phyloP scores from a whole-genome alignment of 2,797 vertebrate species.

The Macrochelys suwanniensis region DNA sequence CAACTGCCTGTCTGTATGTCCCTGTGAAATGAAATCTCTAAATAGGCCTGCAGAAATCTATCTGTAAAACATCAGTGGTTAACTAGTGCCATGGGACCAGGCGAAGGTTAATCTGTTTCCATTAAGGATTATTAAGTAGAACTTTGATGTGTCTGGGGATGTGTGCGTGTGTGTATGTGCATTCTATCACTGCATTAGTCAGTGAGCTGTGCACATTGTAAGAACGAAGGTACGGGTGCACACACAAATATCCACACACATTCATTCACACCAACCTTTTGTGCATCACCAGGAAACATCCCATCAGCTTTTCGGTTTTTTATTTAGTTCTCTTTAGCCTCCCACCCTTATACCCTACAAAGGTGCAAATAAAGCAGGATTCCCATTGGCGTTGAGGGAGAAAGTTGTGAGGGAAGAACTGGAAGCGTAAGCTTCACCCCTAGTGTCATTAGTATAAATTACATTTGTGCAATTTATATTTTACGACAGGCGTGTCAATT shows the following conservation, averaged over 20 bases:
- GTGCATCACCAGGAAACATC: slow-evolving; percentile 52
- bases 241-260: neutral
- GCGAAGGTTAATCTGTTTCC: slow-evolving; percentile 41
- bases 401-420: slow-evolving; percentile 37
- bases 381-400: slow-evolving; percentile 55
- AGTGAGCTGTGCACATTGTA: neutral
- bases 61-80: neutral
- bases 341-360: slow-evolving; percentile 28
- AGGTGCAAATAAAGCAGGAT: slow-evolving; percentile 40
- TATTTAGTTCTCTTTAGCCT: slow-evolving; percentile 73
- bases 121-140: slow-evolving; percentile 47
- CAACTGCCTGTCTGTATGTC: neutral
- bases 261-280: neutral
- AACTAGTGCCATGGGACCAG: neutral
- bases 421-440: slow-evolving; percentile 53
- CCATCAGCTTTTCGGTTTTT: slow-evolving; percentile 20
- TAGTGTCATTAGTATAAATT: slow-evolving; percentile 74
- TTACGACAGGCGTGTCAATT: slow-evolving; percentile 75
- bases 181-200: neutral
- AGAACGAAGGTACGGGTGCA: neutral
- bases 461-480: slow-evolving; percentile 76
- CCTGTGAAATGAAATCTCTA: neutral
- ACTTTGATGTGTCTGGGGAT: slow-evolving; percentile 25
- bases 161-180: neutral
- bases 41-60: neutral